phyloP scores from a whole-genome alignment of 1,140 invertebrate genomes.

The Pseudoatta argentina region DNA sequence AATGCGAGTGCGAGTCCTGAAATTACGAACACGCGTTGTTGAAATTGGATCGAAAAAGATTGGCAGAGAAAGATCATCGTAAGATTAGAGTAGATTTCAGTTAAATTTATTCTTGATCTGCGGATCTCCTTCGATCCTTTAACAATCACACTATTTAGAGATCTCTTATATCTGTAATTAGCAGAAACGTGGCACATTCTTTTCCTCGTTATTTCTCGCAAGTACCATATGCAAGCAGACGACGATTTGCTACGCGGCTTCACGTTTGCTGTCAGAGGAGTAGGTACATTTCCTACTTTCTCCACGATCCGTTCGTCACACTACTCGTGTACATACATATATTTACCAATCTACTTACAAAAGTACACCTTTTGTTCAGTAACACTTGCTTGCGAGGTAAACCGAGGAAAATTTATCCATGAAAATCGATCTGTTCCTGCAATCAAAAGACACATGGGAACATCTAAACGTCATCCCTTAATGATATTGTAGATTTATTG shows the following conservation, averaged over 20 bases:
- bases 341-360: slow-evolving; percentile 56
- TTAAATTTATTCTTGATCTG: slow-evolving; percentile 2
- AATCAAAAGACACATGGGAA: not conserved
- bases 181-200: not conserved
- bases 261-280: slow-evolving; percentile 39
- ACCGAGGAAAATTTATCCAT: slow-evolving; percentile 35
- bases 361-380: slow-evolving; percentile 6
- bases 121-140: not conserved
- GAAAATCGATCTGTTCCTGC: slow-evolving; percentile 8
- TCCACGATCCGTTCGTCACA: slow-evolving; percentile 49
- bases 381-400: slow-evolving; percentile 6
- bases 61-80: not conserved
- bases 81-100: not conserved
- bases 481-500: not conserved
- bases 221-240: slow-evolving; percentile 22
- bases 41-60: not conserved
- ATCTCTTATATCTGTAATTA: slow-evolving; percentile 19
- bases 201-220: slow-evolving; percentile 2
- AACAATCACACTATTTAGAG: not conserved
- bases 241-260: slow-evolving; percentile 41
- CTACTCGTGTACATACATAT: slow-evolving; percentile 39
- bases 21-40: not conserved
- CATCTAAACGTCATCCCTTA: not conserved
- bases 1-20: not conserved
- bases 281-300: slow-evolving; percentile 71